Percentiles rank a stretch among this genome's conserved stretches.
Evolutionary conservation across 2,797 vertebrate genomes (phyloP).

Genomic region (Lagodon rhomboides): DNA sequence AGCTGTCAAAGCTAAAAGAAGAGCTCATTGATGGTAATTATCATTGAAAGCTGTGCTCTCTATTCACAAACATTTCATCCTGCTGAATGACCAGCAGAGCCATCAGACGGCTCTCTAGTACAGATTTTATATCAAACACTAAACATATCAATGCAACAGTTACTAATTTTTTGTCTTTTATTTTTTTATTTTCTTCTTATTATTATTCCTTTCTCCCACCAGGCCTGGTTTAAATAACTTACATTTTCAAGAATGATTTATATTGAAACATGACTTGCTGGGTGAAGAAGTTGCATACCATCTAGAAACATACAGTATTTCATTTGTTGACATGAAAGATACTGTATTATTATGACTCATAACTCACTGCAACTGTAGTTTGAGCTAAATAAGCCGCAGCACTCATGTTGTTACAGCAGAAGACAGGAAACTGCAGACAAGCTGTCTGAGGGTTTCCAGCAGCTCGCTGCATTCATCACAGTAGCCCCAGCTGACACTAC

Average conservation of each 20-base stretch:
- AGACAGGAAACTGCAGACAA: neutral
- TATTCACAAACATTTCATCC: neutral
- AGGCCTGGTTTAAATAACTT: neutral
- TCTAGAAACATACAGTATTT: neutral
- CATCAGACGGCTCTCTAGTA: neutral
- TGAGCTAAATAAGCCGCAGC: neutral
- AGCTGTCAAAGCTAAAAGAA: conserved; percentile 98
- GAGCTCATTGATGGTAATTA: conserved; percentile 97
- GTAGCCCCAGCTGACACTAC: neutral
- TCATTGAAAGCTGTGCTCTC: neutral
- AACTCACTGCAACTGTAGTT: neutral
- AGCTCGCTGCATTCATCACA: neutral
- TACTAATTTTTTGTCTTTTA: neutral
- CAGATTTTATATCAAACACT: neutral
- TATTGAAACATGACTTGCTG: neutral
- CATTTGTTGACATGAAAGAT: neutral
- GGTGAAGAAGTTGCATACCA: conserved; percentile 4
- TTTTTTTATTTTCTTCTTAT: neutral
- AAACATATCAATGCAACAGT: neutral
- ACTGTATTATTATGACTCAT: neutral
- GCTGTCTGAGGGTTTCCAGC: neutral
- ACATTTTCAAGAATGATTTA: neutral
- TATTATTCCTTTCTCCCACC: neutral
- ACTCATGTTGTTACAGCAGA: neutral
- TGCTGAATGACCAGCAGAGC: neutral